Percentiles rank a stretch among this genome's conserved stretches.
Evolutionary conservation across 2,888 invertebrate genomes (phyloP).

Genomic region (Drosophila seclusa): DNA sequence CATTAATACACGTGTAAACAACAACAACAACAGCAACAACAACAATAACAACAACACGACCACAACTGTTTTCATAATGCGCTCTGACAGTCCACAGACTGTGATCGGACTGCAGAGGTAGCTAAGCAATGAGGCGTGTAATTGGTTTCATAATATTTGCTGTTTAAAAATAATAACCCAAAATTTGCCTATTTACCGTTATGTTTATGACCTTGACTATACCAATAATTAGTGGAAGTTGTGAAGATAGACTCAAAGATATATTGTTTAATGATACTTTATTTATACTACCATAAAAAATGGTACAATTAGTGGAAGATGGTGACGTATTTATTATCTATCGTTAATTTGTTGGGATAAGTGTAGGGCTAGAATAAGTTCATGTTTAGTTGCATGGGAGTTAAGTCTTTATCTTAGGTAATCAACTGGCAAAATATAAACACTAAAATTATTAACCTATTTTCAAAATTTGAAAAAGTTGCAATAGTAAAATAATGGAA

Average conservation of each 20-base stretch:
- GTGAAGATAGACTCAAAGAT: neutral
- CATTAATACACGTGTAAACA: conserved; percentile 47
- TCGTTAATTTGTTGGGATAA: neutral
- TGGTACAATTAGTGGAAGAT: neutral
- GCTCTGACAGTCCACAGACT: conserved; percentile 1
- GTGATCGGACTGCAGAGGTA: neutral
- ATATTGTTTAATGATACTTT: neutral
- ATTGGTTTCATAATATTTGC: conserved; percentile 33
- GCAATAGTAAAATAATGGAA: neutral
- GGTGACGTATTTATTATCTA: neutral
- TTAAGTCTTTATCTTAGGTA: neutral
- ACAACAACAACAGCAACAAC: conserved; percentile 37
- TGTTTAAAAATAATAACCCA: neutral
- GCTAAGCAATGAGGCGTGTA: conserved; percentile 41
- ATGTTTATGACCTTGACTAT: neutral
- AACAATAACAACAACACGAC: conserved; percentile 25
- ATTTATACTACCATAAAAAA: neutral
- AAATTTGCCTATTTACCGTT: conserved; percentile 7
- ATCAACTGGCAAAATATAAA: neutral
- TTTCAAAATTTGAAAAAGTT: neutral
- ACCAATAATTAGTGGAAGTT: neutral
- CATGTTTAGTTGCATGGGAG: neutral
- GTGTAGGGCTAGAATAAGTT: neutral
- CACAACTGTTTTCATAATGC: conserved; percentile 26
- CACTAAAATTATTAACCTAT: neutral